A percentile compares a stretch with the other conserved stretches of the same genome.
Conservation (phyloP, 2,888 invertebrate genomes). For the Melinaea menophilus region DNA sequence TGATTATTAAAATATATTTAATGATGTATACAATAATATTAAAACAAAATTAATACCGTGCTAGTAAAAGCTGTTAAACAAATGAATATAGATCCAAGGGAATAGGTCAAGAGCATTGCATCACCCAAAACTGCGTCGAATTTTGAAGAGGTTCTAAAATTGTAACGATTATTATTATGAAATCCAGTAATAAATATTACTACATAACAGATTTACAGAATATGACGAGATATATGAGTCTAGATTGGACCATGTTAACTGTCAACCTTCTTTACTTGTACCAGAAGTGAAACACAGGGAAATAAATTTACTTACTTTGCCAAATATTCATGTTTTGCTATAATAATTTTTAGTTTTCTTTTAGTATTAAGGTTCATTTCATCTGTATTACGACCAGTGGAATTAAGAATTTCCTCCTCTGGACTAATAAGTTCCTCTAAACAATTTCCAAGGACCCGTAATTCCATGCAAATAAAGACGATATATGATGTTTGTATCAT, state of each 20-base stretch:
- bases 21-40: slow-evolving; percentile 3
- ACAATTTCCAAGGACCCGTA: slow-evolving; percentile 51
- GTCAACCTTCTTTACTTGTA: too few relatives aligned
- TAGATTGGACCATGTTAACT: too few relatives aligned
- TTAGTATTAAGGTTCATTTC: slow-evolving; percentile 41
- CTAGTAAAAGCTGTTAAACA: slow-evolving; percentile 64
- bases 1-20: background rate
- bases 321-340: slow-evolving; percentile 49
- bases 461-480: slow-evolving; percentile 58
- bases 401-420: slow-evolving; percentile 44
- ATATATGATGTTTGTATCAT: slow-evolving; percentile 53
- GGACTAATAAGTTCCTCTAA: slow-evolving; percentile 45
- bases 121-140: slow-evolving; percentile 54
- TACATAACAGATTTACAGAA: too few relatives aligned
- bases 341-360: slow-evolving; percentile 49
- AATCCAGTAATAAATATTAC: background rate
- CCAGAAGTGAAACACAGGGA: too few relatives aligned
- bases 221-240: too few relatives aligned
- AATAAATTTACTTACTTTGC: slow-evolving; percentile 42
- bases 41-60: slow-evolving; percentile 43
- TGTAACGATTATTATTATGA: background rate
- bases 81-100: slow-evolving; percentile 61
- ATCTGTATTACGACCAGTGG: slow-evolving; percentile 24
- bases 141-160: slow-evolving; percentile 53
- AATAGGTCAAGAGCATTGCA: slow-evolving; percentile 56